Conservation (phyloP, 2,113 vertebrate genomes). For the Nicator chloris region DNA sequence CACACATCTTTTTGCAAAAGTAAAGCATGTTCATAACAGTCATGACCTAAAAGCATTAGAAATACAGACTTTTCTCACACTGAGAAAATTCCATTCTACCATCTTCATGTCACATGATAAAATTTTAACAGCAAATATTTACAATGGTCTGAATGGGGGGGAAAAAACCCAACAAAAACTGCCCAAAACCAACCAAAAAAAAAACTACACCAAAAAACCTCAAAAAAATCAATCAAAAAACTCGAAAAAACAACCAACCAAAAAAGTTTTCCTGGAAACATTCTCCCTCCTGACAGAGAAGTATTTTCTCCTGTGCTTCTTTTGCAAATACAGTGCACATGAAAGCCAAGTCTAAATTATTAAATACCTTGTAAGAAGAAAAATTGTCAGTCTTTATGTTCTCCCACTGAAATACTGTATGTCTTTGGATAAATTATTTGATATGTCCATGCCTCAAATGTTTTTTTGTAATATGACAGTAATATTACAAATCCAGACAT, state of each 20-base stretch:
- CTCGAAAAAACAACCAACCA: not conserved
- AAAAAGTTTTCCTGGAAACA: not conserved
- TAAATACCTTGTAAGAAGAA: not conserved
- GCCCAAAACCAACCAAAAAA: not conserved
- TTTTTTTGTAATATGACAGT: not conserved
- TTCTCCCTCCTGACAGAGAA: not conserved
- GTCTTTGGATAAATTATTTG: not conserved
- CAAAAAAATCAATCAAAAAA: too few species aligned
- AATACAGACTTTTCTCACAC: not conserved
- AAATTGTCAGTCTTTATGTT: not conserved
- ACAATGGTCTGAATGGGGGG: not conserved
- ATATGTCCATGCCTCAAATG: not conserved
- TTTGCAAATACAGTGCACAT: not conserved
- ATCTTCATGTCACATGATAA: not conserved
- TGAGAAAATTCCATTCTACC: not conserved
- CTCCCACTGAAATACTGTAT: not conserved
- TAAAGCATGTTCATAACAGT: not conserved
- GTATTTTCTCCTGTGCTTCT: not conserved
- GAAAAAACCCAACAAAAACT: not conserved
- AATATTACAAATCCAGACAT: not conserved
- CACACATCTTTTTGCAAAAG: not conserved
- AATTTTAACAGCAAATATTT: not conserved
- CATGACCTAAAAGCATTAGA: not conserved
- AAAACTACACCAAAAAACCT: not conserved
- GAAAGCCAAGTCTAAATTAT: not conserved